These are phyloP conservation scores for Callopanchax toddi DNA, from an alignment of 2,113 vertebrate species.

Conservation along the genomic window DNA sequence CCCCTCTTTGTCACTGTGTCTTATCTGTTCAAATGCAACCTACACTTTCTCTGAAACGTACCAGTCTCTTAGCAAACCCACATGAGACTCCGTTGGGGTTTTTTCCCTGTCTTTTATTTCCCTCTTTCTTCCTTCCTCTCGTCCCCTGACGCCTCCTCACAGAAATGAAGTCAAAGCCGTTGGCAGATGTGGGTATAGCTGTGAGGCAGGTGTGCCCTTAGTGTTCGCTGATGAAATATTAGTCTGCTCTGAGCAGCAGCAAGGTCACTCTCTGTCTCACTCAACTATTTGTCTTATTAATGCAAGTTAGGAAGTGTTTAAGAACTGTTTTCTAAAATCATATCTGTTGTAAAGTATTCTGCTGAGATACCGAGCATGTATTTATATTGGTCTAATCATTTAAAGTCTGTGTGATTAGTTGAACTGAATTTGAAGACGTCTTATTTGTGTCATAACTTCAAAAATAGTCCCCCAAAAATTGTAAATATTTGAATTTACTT, in stretches of 20 bases:
- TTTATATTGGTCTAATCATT: no score
- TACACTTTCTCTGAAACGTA: conserved; percentile 27
- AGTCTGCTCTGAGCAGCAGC: conserved; percentile 38
- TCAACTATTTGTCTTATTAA: conserved; percentile 4
- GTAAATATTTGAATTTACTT: no score
- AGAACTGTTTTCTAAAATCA: no score
- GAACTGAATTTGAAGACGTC: no score
- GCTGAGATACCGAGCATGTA: no score
- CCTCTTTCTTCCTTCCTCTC: conserved; percentile 8
- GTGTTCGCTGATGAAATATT: conserved; percentile 68
- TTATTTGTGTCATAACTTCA: no score
- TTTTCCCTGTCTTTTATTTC: conserved; percentile 27
- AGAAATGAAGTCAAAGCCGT: conserved; percentile 45
- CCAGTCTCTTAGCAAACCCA: conserved; percentile 28
- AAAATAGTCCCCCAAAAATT: no score
- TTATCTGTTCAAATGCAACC: conserved; percentile 35
- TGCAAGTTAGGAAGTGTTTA: background rate
- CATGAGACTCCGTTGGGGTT: conserved; percentile 24
- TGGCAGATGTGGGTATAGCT: conserved; percentile 64
- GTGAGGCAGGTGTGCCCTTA: conserved; percentile 63
- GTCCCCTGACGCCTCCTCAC: conserved; percentile 44
- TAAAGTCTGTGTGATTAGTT: no score
- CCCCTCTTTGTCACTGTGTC: conserved; percentile 11
- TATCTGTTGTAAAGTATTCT: no score
- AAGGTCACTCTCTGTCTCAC: conserved; percentile 50